A percentile compares a stretch with the other conserved stretches of the same genome.
These are phyloP conservation scores for Caracal caracal DNA, from an alignment of 2,113 vertebrate species.

Conservation along the genomic window DNA sequence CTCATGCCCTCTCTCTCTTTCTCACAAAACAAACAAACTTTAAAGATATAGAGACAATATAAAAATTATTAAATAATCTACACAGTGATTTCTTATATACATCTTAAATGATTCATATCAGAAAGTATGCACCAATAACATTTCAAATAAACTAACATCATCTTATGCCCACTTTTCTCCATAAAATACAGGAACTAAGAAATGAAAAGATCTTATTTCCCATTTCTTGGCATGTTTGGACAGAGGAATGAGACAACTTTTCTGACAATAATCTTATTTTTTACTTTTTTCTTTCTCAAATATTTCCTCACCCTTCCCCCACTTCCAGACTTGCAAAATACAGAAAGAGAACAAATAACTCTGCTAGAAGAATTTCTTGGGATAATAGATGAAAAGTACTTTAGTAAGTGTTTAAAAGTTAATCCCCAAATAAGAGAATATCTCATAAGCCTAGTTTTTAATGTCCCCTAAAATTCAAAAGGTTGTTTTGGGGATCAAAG, in stretches of 20 bases:
- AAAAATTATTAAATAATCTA: not conserved
- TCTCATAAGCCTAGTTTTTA: not conserved
- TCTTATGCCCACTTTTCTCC: not conserved
- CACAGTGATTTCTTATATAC: not conserved
- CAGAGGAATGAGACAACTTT: constrained; percentile 49
- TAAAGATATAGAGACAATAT: not conserved
- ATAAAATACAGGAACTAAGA: constrained; percentile 20
- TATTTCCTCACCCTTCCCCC: not conserved
- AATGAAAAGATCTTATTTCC: constrained; percentile 39
- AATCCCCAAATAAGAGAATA: not conserved
- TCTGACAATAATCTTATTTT: constrained; percentile 48
- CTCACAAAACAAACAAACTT: too few species aligned
- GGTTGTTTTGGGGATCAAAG: not conserved
- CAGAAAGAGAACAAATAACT: constrained; percentile 39
- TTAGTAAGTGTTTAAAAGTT: constrained; percentile 37
- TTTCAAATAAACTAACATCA: not conserved
- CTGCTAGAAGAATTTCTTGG: constrained; percentile 6
- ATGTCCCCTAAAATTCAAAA: not conserved
- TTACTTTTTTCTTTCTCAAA: constrained; percentile 52
- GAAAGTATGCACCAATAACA: not conserved
- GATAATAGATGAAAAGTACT: not conserved
- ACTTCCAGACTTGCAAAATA: not conserved
- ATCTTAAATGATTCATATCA: not conserved
- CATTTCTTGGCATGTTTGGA: constrained; percentile 38
- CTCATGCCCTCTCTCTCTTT: too few species aligned